Evolutionary conservation across 2,113 vertebrate species (phyloP), one percentile per base, ranked within the genome.

Genomic region (Marmota monax): DNA sequence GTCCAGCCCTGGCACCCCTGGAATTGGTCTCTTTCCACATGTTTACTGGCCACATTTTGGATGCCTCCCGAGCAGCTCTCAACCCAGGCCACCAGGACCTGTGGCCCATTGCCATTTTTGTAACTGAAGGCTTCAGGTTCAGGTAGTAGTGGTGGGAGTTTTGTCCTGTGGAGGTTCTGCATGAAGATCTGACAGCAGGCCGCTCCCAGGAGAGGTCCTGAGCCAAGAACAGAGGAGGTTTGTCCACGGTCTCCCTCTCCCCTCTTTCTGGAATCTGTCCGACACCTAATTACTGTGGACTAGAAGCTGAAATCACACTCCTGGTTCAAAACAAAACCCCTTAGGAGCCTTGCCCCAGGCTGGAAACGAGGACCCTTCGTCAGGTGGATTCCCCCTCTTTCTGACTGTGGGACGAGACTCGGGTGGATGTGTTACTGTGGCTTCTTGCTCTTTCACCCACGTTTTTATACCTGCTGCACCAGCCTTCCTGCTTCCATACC

Each of bases 241-340:
- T 84, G 78, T 34, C 16, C 20, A 37, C 83, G 34, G 92, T 93
- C 73, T 88, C 82, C 11, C 4, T 48, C 45, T 56, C 70, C 7
- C 13, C 51, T 73, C 72, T 89, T 83, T 73, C 80, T 88, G 90
- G 84, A 94, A 76, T 83, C 69, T 65, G 29, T 32, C 53, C 63
- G 48, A 67, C 73, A 72, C 87, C 92, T 84, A 87, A 95, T 96
- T 93, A 74, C 87, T 67, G 2, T 89, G 61, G 95, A 95, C 93
- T 85, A 85, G 92, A 87, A 88, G 79, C 93, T 94, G 32, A 82
- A 90, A 82, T 76, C 85, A 37, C 82, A 72, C 86, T 96, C 70
- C 18, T 42, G 53, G 82, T 88, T 92, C 51, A 74, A 90, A 94
- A 84, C 56, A 69, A 42, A 94, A 65, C 70, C 53, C 58, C 84